Base-by-base conservation (phyloP, 2,888 invertebrate species). In the Mactromeris polynyma region DNA sequence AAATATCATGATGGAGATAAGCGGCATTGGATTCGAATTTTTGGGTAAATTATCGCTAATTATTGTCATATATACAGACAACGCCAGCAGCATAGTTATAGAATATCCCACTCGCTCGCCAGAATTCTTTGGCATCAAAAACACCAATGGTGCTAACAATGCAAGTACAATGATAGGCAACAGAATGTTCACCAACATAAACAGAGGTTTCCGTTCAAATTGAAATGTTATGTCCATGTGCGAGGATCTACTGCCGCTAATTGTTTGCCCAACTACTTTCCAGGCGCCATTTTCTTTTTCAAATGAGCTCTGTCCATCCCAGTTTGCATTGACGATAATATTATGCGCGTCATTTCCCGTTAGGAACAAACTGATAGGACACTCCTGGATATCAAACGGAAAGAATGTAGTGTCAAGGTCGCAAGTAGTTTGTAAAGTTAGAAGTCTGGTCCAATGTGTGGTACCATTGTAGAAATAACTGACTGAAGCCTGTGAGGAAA, bases 11-110 rank as follows among this genome's bases (percentile, higher is more conserved):
- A 87, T 54, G 1, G 87, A 77, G 17, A 87, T 78, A 40, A 87
- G 54, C 4, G 87, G 87, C 82, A 87, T 87, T 33, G 87, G 87
- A 54, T 87, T 77, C 0, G 82, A 87, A 77, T 87, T 87, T 51
- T 82, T 51, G 1, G 87, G 87, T 14, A 87, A 40, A 40, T 83
- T 82, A 26, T 83, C 87, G 40, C 83, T 58, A 31, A 87, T 77
- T 7, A 87, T 87, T 26, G 87, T 87, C 87, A 87, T 87, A 26
- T 87, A 87, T 0, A 87, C 87, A 14, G 87, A 87, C 19, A 87
- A 80, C 3, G 87, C 87, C 36, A 87, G 69, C 19, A 87, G 38
- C 36, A 38, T 83, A 4, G 87, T 87, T 17, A 87, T 84, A 9
- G 87, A 54, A 51, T 69, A 87, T 6, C 87, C 87, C 3, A 87